These are phyloP conservation scores for Musca vetustissima DNA, from an alignment of 1,140 invertebrate species.

Conservation along the genomic window DNA sequence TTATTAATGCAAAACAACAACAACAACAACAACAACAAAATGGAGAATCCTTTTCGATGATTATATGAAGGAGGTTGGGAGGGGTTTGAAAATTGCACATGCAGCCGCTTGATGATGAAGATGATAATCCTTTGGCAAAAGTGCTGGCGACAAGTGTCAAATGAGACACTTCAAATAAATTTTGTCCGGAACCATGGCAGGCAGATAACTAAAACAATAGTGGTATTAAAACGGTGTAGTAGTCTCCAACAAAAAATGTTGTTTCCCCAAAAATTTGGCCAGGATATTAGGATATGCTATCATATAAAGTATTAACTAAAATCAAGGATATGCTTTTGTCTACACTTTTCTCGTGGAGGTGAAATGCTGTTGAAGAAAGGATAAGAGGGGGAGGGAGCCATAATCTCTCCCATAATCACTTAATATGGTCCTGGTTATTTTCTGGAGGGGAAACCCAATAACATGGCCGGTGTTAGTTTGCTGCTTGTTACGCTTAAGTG, in stretches of 20 bases:
- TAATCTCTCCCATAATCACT: too few relatives aligned
- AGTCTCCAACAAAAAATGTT: too few relatives aligned
- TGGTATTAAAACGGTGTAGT: too few relatives aligned
- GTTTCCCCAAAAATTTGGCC: too few relatives aligned
- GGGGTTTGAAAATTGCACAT: neutral
- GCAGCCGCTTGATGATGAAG: neutral
- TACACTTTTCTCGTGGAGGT: neutral
- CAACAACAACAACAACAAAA: neutral
- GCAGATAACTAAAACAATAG: too few relatives aligned
- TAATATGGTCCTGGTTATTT: neutral
- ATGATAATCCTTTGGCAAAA: neutral
- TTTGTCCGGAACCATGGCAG: too few relatives aligned
- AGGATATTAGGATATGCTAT: too few relatives aligned
- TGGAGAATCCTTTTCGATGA: too few relatives aligned
- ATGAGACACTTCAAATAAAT: too few relatives aligned
- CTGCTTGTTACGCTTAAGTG: conserved; percentile 14
- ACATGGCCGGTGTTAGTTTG: neutral
- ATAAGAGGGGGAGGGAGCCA: too few relatives aligned
- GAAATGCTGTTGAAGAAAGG: neutral
- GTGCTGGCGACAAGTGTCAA: too few relatives aligned
- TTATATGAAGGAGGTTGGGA: neutral
- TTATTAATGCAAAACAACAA: neutral
- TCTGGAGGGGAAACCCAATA: neutral
- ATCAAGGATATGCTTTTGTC: neutral
- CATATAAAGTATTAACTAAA: neutral